Conservation (phyloP, 2,797 vertebrate genomes). For the Micropoecilia bifurca region DNA sequence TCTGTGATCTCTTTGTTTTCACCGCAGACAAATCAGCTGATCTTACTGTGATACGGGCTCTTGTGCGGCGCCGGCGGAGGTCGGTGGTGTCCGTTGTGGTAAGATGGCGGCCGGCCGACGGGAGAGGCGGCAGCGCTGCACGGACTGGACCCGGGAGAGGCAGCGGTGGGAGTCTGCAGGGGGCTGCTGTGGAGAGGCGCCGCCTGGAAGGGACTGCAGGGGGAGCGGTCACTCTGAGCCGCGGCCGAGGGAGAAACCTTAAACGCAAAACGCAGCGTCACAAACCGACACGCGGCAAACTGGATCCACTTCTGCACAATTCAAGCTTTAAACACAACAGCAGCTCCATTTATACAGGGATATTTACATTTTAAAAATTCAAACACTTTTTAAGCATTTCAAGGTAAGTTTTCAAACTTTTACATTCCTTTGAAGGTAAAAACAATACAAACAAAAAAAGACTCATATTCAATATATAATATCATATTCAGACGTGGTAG, state of each 20-base stretch:
- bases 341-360: background rate
- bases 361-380: too few relatives aligned
- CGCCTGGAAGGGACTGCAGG: constrained; percentile 61
- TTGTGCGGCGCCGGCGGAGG: constrained; percentile 67
- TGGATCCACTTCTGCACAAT: background rate
- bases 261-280: background rate
- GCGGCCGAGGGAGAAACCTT: constrained; percentile 85
- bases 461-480: too few relatives aligned
- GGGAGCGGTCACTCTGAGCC: constrained; percentile 69
- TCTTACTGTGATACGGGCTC: constrained; percentile 75
- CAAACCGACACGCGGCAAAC: background rate
- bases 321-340: background rate
- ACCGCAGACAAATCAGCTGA: background rate
- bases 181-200: constrained; percentile 81
- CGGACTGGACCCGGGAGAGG: constrained; percentile 70
- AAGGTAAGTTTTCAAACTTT: too few relatives aligned
- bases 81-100: constrained; percentile 85
- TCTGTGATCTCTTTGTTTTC: background rate
- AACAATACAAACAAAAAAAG: too few relatives aligned
- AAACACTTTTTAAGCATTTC: too few relatives aligned
- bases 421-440: too few relatives aligned
- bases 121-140: constrained; percentile 85
- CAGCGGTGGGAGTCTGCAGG: constrained; percentile 81
- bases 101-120: constrained; percentile 86
- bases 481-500: too few relatives aligned